phyloP scores from a whole-genome alignment of 2,113 vertebrate species.

The Emydura subglobosa region DNA sequence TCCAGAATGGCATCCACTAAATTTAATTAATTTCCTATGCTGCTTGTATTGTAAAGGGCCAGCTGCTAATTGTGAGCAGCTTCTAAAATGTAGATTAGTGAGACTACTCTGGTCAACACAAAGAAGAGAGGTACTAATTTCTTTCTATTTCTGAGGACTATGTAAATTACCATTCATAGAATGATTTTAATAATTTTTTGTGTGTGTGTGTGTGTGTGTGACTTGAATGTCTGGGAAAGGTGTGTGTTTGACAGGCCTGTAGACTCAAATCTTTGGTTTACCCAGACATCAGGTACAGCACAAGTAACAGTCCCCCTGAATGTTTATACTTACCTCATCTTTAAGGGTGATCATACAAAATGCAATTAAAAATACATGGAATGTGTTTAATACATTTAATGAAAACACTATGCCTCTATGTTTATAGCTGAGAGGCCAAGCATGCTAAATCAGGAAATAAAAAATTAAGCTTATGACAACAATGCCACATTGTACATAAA shows the following conservation, averaged over 20 bases:
- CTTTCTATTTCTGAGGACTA: accelerated
- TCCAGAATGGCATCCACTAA: conserved; percentile 40
- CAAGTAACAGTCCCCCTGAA: background rate
- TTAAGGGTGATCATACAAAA: background rate
- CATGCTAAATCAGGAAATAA: background rate
- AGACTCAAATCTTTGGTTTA: accelerated
- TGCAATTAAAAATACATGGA: background rate
- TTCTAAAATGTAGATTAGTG: conserved; percentile 23
- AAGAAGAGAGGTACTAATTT: background rate
- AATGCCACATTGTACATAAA: background rate
- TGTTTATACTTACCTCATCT: background rate
- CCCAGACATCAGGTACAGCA: background rate
- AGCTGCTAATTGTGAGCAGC: conserved; percentile 41
- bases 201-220: background rate
- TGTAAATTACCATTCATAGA: background rate
- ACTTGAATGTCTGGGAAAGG: background rate
- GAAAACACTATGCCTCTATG: background rate
- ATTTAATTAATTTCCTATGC: conserved; percentile 60
- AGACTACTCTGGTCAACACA: background rate
- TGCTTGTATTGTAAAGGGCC: conserved; percentile 17
- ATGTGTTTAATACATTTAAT: background rate
- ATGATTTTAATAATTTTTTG: background rate
- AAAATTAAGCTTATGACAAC: background rate
- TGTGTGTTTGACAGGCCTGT: background rate
- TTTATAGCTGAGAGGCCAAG: background rate